Percentiles rank a stretch among this genome's conserved stretches.
Conservation (phyloP, 2,113 vertebrate genomes). For the Calidris pugnax region DNA sequence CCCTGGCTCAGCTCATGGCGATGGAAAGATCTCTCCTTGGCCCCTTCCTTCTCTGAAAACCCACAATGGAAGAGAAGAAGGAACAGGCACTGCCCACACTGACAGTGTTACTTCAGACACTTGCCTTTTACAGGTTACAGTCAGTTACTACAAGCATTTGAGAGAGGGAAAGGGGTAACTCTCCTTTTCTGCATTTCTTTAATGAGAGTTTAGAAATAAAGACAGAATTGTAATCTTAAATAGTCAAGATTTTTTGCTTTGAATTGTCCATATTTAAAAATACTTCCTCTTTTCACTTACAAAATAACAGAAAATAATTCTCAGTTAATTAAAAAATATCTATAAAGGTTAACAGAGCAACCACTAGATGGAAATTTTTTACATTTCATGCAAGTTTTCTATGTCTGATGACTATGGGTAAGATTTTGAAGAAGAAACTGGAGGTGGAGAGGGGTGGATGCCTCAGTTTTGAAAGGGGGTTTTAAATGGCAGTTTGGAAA, state of each 20-base stretch:
- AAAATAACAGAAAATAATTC: neutral
- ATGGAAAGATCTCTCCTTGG: neutral
- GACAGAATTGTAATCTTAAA: neutral
- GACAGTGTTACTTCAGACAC: neutral
- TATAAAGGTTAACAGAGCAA: neutral
- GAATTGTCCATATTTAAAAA: neutral
- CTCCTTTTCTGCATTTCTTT: neutral
- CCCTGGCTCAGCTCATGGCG: neutral
- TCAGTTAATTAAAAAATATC: neutral
- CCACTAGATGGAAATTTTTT: neutral
- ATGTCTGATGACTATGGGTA: neutral
- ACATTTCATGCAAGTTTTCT: neutral
- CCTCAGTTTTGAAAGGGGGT: neutral
- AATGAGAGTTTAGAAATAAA: neutral
- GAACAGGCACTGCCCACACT: neutral
- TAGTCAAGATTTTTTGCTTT: neutral
- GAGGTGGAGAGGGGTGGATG: accelerated
- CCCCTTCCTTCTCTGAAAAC: neutral
- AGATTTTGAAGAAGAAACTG: neutral
- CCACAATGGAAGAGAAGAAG: neutral
- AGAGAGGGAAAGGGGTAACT: neutral
- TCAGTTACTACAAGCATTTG: neutral
- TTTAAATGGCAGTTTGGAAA: neutral
- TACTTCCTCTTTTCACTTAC: neutral
- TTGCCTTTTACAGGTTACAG: neutral